A percentile compares a stretch with the other conserved stretches of the same genome.
These are phyloP conservation scores for Iphiclides podalirius DNA, from an alignment of 2,888 invertebrate species.

Conservation along the genomic window DNA sequence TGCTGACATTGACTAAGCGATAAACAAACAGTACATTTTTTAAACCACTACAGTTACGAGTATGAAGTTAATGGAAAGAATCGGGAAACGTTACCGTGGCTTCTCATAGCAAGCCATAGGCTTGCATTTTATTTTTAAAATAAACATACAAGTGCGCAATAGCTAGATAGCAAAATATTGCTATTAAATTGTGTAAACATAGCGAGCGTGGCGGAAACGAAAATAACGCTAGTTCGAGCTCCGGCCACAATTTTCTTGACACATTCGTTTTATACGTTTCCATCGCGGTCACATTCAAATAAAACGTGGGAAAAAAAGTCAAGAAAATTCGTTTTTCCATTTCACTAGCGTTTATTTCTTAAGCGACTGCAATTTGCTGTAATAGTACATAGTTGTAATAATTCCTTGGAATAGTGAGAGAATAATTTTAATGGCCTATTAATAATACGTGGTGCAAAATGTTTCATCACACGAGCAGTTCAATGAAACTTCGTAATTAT, in stretches of 20 bases:
- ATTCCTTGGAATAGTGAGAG: neutral
- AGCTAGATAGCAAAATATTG: conserved; percentile 41
- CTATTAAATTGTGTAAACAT: conserved; percentile 65
- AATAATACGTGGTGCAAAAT: conserved; percentile 33
- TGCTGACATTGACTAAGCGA: too few species aligned
- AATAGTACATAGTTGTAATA: neutral
- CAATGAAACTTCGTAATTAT: conserved; percentile 36
- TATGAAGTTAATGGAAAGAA: too few species aligned
- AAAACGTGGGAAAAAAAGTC: conserved; percentile 35
- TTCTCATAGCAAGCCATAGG: too few species aligned
- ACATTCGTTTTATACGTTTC: conserved; percentile 45
- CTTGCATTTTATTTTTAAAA: conserved; percentile 11
- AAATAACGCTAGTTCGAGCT: conserved; percentile 63
- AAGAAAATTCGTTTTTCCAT: too few species aligned
- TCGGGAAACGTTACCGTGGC: too few species aligned
- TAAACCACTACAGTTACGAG: too few species aligned
- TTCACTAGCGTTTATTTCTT: too few species aligned
- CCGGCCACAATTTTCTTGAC: conserved; percentile 51
- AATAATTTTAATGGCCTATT: neutral
- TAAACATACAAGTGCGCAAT: neutral
- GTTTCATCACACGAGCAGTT: conserved; percentile 61
- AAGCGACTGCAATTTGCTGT: too few species aligned
- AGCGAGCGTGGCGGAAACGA: conserved; percentile 53
- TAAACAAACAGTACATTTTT: too few species aligned
- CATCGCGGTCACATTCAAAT: conserved; percentile 44